Evolutionary conservation across 2,113 vertebrate species (phyloP).

Genomic region (Phylloscopus trochiloides): DNA sequence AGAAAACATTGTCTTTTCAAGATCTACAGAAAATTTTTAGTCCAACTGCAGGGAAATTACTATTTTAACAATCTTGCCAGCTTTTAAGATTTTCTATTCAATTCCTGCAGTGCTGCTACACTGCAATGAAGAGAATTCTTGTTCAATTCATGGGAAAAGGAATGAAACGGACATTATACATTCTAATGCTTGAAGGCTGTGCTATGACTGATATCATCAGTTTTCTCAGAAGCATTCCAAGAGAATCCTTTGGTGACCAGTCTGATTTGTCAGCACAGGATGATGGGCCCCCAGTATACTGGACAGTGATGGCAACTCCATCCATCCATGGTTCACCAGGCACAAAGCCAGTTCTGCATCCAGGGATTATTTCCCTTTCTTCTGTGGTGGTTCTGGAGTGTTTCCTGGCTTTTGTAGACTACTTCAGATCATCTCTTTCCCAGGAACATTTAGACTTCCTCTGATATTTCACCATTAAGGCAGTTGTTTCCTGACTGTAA

Average conservation of each 20-base stretch:
- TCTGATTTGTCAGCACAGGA: neutral
- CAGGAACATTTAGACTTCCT: constrained; percentile 28
- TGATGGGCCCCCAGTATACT: neutral
- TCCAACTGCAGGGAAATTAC: neutral
- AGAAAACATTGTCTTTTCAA: neutral
- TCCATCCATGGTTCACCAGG: neutral
- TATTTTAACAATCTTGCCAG: neutral
- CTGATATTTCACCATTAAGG: constrained; percentile 48
- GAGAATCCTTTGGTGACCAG: neutral
- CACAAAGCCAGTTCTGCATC: neutral
- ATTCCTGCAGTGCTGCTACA: neutral
- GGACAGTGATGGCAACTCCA: neutral
- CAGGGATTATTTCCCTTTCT: constrained; percentile 23
- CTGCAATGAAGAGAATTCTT: neutral
- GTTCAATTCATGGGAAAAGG: neutral
- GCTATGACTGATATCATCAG: neutral
- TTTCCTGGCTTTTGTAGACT: constrained; percentile 8
- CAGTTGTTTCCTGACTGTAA: constrained; percentile 58
- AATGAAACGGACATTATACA: neutral
- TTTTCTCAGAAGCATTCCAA: neutral
- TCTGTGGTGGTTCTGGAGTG: neutral
- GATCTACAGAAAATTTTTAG: neutral
- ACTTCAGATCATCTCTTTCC: constrained; percentile 31
- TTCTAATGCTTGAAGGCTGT: neutral
- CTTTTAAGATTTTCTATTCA: neutral